Percentiles rank a stretch among this genome's conserved stretches.
Evolutionary conservation across 2,888 invertebrate species (phyloP).

Genomic region (Tachina grossa): DNA sequence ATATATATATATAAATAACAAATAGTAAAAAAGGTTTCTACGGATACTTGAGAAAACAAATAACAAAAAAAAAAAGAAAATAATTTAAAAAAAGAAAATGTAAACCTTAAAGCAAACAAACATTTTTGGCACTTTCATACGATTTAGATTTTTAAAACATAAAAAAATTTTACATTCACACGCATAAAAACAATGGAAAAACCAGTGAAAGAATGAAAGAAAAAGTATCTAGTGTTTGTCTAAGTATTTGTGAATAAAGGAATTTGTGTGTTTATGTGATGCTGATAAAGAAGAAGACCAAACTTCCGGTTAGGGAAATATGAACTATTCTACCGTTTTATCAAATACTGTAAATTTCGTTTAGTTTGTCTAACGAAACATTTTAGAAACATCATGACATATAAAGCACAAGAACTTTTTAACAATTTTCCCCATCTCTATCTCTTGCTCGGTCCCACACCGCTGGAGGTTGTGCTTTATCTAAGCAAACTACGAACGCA

Average conservation of each 20-base stretch:
- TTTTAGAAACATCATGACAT: conserved; percentile 14
- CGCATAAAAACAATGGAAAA: conserved; percentile 29
- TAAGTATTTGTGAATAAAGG: conserved; percentile 23
- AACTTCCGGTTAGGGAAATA: conserved; percentile 55
- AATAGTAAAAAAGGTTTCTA: conserved; percentile 49
- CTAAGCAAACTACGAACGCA: conserved; percentile 9
- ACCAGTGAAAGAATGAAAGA: conserved; percentile 23
- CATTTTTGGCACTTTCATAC: conserved; percentile 58
- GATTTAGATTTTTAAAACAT: conserved; percentile 25
- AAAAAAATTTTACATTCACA: conserved; percentile 9
- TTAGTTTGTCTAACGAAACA: background rate
- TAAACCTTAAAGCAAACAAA: conserved; percentile 54
- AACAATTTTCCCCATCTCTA: background rate
- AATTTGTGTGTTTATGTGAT: conserved; percentile 41
- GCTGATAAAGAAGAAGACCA: conserved; percentile 38
- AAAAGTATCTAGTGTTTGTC: conserved; percentile 22
- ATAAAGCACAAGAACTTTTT: conserved; percentile 25
- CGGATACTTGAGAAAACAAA: conserved; percentile 45
- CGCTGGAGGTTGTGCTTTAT: conserved; percentile 49
- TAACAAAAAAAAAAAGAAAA: background rate
- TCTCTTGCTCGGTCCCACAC: background rate
- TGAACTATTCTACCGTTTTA: conserved; percentile 21
- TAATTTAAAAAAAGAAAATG: conserved; percentile 23
- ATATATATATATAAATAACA: too few species aligned
- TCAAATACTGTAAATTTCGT: background rate